These are phyloP conservation scores for Kradibia gibbosae DNA, from an alignment of 1,140 invertebrate species.

Conservation along the genomic window DNA sequence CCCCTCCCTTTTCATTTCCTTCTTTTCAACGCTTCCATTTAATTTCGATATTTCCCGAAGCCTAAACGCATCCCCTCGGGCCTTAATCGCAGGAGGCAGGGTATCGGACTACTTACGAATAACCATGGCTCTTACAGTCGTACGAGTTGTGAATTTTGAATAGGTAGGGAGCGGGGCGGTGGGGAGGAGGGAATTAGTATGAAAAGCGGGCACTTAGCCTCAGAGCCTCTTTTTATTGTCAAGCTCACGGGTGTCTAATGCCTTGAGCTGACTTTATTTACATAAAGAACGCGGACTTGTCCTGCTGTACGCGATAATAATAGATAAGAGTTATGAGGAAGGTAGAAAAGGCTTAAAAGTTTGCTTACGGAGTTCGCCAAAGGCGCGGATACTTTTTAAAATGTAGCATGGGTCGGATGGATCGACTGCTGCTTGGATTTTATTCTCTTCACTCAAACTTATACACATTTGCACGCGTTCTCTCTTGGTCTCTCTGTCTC, in stretches of 20 bases:
- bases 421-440: not conserved
- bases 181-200: conserved; percentile 24
- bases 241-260: not conserved
- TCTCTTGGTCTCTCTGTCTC: too few relatives aligned
- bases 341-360: not conserved
- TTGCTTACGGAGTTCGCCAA: not conserved
- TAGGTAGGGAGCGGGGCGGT: too few relatives aligned
- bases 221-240: conserved; percentile 16
- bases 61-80: not conserved
- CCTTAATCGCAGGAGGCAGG: not conserved
- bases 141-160: conserved; percentile 24
- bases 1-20: too few relatives aligned
- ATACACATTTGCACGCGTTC: too few relatives aligned
- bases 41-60: not conserved
- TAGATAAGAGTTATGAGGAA: not conserved
- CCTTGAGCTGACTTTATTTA: conserved; percentile 22
- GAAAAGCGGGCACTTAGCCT: not conserved
- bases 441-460: not conserved
- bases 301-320: not conserved
- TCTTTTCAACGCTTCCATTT: too few relatives aligned
- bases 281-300: conserved; percentile 31
- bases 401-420: not conserved
- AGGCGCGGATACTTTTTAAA: too few relatives aligned
- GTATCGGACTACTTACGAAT: not conserved
- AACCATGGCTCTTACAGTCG: not conserved